A percentile compares a stretch with the other conserved stretches of the same genome.
Conservation (phyloP, 2,113 vertebrate species). For the Epinephelus lanceolatus region DNA sequence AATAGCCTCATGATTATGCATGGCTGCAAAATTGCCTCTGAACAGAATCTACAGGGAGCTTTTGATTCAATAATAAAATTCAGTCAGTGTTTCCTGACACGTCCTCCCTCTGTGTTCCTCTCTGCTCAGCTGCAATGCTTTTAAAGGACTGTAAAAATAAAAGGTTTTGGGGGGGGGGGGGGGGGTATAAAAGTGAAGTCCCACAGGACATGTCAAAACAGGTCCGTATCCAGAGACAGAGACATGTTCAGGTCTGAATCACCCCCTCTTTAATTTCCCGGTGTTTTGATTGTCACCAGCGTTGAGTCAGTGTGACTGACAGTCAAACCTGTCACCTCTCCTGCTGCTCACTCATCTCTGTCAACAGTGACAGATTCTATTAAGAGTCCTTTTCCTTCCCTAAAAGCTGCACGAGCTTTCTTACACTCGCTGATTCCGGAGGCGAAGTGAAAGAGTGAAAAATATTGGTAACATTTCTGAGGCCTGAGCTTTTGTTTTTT, state of each 20-base stretch:
- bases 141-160: not conserved
- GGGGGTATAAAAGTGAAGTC: not conserved
- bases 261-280: not conserved
- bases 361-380: not conserved
- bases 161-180: not conserved
- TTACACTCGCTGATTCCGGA: no score
- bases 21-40: slow-evolving; percentile 43
- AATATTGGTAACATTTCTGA: no score
- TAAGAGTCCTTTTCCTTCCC: not conserved
- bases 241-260: not conserved
- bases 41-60: slow-evolving; percentile 24
- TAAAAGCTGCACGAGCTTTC: not conserved
- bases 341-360: not conserved
- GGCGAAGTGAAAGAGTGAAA: no score
- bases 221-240: not conserved
- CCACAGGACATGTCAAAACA: not conserved
- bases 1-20: slow-evolving; percentile 63
- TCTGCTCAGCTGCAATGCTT: not conserved
- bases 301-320: slow-evolving; percentile 20
- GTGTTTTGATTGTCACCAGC: slow-evolving; percentile 15
- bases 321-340: not conserved
- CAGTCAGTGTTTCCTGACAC: slow-evolving; percentile 15
- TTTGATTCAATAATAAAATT: slow-evolving; percentile 41
- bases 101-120: not conserved
- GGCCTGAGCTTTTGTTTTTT: no score